Percentiles rank a stretch among this genome's conserved stretches.
These are phyloP conservation scores for Halichoerus grypus DNA, from an alignment of 2,113 vertebrate species.

Conservation along the genomic window DNA sequence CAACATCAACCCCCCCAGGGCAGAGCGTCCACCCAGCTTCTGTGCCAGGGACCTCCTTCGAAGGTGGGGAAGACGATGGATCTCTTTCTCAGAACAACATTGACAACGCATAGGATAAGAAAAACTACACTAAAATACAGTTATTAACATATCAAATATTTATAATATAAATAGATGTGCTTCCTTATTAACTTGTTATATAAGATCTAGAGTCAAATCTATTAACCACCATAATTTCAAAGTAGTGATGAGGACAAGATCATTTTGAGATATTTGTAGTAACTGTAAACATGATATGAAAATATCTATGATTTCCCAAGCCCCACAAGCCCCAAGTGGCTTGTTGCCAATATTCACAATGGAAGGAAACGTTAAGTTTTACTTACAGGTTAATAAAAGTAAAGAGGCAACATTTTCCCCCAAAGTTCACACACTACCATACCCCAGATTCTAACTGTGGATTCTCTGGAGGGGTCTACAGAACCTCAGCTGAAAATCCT, in stretches of 20 bases:
- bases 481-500: background rate
- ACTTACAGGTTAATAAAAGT: background rate
- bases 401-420: background rate
- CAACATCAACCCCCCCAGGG: background rate
- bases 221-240: background rate
- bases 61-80: background rate
- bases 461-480: background rate
- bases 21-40: background rate
- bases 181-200: background rate
- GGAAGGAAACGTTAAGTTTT: background rate
- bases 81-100: background rate
- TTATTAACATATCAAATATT: background rate
- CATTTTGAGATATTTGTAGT: background rate
- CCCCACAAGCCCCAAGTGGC: background rate
- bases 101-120: background rate
- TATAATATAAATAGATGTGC: background rate
- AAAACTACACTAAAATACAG: background rate
- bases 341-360: background rate
- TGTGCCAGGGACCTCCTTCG: no score
- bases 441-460: background rate
- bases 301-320: background rate
- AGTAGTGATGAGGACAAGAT: accelerated
- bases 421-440: background rate
- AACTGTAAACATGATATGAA: background rate
- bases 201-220: background rate